Evolutionary conservation across 2,113 vertebrate species (phyloP).

Genomic region (Dryoscopus gambensis): DNA sequence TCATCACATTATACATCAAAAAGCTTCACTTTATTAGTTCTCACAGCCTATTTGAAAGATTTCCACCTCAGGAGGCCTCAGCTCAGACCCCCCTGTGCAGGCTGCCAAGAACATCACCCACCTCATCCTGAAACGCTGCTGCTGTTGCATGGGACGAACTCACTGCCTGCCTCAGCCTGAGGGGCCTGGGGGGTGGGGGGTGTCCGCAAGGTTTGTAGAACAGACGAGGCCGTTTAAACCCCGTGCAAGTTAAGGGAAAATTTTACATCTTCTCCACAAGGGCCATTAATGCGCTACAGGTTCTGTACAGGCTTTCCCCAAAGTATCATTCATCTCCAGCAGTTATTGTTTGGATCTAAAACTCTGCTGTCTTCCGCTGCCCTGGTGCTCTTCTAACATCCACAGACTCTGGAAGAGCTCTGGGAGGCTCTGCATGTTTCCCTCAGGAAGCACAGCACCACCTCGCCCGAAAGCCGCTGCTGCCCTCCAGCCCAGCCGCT

Average conservation of each 20-base stretch:
- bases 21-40: not conserved
- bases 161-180: not conserved
- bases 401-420: not conserved
- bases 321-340: not conserved
- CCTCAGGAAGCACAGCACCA: not conserved
- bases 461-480: not conserved
- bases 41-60: not conserved
- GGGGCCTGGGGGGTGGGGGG: fast-evolving
- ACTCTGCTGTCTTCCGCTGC: not conserved
- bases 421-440: not conserved
- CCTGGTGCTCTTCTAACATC: not conserved
- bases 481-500: not conserved
- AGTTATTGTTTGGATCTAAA: not conserved
- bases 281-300: not conserved
- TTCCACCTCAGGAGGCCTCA: not conserved
- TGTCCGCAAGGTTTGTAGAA: too few relatives aligned
- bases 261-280: not conserved
- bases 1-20: not conserved
- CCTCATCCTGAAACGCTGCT: not conserved
- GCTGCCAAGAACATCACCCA: not conserved
- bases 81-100: not conserved
- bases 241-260: not conserved
- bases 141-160: not conserved
- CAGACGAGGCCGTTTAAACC: not conserved
- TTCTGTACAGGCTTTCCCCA: not conserved